Evolutionary conservation across 2,113 vertebrate species (phyloP).

Genomic region (Quiscalus mexicanus): DNA sequence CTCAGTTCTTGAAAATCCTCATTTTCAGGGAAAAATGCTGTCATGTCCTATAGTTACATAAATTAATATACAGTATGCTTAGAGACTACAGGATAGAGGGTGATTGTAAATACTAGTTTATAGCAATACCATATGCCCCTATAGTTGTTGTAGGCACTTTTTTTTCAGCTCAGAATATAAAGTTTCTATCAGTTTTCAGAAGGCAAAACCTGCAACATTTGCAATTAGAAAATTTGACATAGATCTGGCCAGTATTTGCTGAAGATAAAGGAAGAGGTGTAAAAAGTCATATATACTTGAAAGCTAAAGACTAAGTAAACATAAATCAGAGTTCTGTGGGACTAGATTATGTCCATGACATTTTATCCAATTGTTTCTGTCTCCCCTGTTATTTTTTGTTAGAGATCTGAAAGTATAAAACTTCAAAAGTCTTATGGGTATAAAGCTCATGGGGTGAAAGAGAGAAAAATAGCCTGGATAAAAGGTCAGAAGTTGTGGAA

Average conservation of each 20-base stretch:
- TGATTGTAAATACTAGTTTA: neutral
- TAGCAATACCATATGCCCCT: neutral
- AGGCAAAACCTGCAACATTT: neutral
- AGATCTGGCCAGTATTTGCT: neutral
- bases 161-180: slow-evolving; percentile 18
- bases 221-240: neutral
- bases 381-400: slow-evolving; percentile 36
- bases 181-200: neutral
- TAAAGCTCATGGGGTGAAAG: neutral
- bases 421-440: slow-evolving; percentile 33
- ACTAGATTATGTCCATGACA: slow-evolving; percentile 15
- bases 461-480: slow-evolving; percentile 17
- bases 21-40: neutral
- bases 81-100: neutral
- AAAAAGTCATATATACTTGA: neutral
- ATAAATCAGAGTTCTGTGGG: neutral
- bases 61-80: neutral
- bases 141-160: neutral
- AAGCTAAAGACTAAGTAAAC: slow-evolving; percentile 22
- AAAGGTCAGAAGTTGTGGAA: slow-evolving; percentile 37
- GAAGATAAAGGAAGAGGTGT: neutral
- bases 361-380: slow-evolving; percentile 48
- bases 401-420: slow-evolving; percentile 39
- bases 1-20: neutral
- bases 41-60: neutral